Percentiles rank a stretch among this genome's conserved stretches.
Evolutionary conservation across 2,888 invertebrate genomes (phyloP).

Genomic region (Anoncus sp.): DNA sequence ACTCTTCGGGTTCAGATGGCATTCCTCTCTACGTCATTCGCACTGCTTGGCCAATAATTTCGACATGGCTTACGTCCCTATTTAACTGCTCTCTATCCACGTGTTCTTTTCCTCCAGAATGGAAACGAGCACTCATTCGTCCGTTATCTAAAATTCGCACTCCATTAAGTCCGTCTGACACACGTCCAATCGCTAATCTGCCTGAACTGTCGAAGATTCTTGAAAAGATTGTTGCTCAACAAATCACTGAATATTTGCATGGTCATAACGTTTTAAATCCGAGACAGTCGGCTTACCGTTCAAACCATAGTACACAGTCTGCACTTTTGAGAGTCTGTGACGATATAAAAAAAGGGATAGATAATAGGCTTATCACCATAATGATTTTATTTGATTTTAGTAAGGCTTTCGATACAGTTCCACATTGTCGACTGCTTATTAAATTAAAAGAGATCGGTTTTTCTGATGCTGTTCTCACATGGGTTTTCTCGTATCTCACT

Average conservation of each 20-base stretch:
- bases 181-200: conserved; percentile 37
- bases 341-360: conserved; percentile 17
- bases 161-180: conserved; percentile 18
- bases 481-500: conserved; percentile 22
- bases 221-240: conserved; percentile 19
- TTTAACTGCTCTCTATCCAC: not conserved
- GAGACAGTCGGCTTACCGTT: conserved; percentile 10
- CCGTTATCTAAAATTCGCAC: conserved; percentile 6
- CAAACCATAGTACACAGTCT: conserved; percentile 9
- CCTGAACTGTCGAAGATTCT: conserved; percentile 37
- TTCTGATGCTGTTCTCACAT: not conserved
- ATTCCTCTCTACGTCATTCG: not conserved
- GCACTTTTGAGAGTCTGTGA: conserved; percentile 22
- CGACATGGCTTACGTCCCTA: not conserved
- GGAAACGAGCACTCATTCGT: conserved; percentile 13
- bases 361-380: conserved; percentile 16
- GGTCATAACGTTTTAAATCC: not conserved
- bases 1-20: not conserved
- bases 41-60: not conserved
- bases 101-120: not conserved
- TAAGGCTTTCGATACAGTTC: conserved; percentile 49
- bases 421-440: not conserved
- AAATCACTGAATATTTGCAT: not conserved
- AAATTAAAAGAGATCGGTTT: conserved; percentile 20
- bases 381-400: conserved; percentile 45